These are phyloP conservation scores for Meteorus colon DNA, from an alignment of 2,888 invertebrate species.

Conservation along the genomic window DNA sequence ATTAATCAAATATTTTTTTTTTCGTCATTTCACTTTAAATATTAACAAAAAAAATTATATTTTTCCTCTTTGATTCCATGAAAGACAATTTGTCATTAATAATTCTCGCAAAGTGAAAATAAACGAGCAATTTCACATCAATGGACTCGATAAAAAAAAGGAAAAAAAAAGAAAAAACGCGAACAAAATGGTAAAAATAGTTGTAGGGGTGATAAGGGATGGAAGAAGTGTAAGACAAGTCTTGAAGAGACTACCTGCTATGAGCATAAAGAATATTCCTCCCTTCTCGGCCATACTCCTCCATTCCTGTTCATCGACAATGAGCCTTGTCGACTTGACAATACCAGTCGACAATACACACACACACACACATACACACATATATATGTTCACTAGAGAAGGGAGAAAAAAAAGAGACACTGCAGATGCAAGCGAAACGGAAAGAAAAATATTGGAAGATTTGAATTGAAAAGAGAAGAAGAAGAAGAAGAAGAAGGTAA, in stretches of 20 bases:
- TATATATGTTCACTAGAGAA: background rate
- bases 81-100: background rate
- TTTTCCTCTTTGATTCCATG: no score
- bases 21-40: background rate
- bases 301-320: conserved; percentile 45
- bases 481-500: background rate
- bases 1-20: no score
- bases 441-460: conserved; percentile 13
- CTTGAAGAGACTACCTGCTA: conserved; percentile 50
- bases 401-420: background rate
- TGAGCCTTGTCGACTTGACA: conserved; percentile 36
- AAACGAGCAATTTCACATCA: background rate
- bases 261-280: conserved; percentile 47
- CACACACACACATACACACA: background rate
- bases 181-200: background rate
- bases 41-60: background rate
- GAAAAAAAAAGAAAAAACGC: no score
- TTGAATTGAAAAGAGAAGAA: conserved; percentile 30
- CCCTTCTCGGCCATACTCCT: conserved; percentile 45
- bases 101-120: background rate
- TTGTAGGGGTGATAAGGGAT: background rate
- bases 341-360: conserved; percentile 22
- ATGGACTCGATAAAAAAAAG: background rate
- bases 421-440: conserved; percentile 16
- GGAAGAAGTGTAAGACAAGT: conserved; percentile 2